Evolutionary conservation across 2,113 vertebrate genomes (phyloP), one percentile per base, ranked within the genome.

Genomic region (Acanthochromis polyacanthus): DNA sequence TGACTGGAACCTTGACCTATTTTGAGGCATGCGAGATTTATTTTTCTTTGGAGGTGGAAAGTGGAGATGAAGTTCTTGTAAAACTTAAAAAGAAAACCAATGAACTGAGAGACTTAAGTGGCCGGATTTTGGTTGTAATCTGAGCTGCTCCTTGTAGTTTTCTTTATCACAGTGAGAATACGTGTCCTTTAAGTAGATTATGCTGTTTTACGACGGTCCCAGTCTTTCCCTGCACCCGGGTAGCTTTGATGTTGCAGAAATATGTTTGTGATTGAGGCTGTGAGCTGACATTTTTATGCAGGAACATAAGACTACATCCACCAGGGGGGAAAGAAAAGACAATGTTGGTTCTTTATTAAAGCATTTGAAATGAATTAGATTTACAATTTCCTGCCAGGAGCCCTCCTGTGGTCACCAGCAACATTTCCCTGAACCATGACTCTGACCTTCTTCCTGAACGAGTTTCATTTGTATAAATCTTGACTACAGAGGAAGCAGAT

Each of bases 1-100:
- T 75, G 58, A 87, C 83, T 78, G 76, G 66, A 88, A 51, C 28
- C 19, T 22, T 48, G 48, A 72, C 51, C 75, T 71, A 72, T 75
- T 82, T 81, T 22, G 22, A 81, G 45, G 77, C 36, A 15, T 12
- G 22, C 1, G 2, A 10, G 70, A 56, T 80, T 77, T 75, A 57
- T 85, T 75, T 65, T 36, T 74, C 62, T 82, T 78, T 77, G 61
- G 23, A 59, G 43, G 11, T 69, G 45, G 43, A 60, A 70, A n/a
- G 58, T 22, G 1, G 40, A 76, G 67, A 90, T 20, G 16, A 75
- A 48, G 57, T 43, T 64, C 46, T 55, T 28, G 22, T 14, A 22
- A 69, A 83, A 70, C 17, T 40, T 10, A 51, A 66, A n/a, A 30
- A 62, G 30, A 81, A 71, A 71, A 76, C 60, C 19, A 53, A 45